Evolutionary conservation across 2,888 invertebrate genomes (phyloP).

Genomic region (Acleris sparsana): DNA sequence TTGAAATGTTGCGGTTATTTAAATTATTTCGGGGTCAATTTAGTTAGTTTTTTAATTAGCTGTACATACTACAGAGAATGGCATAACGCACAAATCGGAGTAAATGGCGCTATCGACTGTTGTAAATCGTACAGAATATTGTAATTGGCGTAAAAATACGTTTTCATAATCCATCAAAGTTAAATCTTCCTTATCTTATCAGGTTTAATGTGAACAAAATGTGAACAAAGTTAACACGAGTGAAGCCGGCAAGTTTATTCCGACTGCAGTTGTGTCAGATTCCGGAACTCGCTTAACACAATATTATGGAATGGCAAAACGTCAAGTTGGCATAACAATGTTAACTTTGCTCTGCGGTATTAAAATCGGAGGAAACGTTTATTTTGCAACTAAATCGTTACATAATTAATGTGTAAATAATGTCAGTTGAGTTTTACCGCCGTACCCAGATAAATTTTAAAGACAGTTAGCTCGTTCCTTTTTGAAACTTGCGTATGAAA

Average conservation of each 20-base stretch:
- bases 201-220: conserved; percentile 42
- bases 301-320: conserved; percentile 71
- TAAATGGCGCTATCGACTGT: no score
- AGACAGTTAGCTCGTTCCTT: no score
- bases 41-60: no score
- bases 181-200: conserved; percentile 18
- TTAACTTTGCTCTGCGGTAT: conserved; percentile 59
- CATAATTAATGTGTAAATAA: conserved; percentile 2
- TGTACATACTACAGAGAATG: no score
- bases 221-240: conserved; percentile 53
- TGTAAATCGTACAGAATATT: no score
- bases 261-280: conserved; percentile 69
- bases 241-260: conserved; percentile 66
- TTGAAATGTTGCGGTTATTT: no score
- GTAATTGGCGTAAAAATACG: no score
- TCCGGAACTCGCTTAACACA: conserved; percentile 68
- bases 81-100: no score
- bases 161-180: conserved; percentile 2
- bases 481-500: no score
- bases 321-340: conserved; percentile 71
- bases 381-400: conserved; percentile 7
- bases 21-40: no score
- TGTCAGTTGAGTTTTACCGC: no score
- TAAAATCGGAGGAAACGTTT: conserved; percentile 47
- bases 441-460: no score